Percentiles rank a stretch among this genome's conserved stretches.
These are phyloP conservation scores for Cyclura pinguis DNA, from an alignment of 2,797 vertebrate genomes.

Conservation along the genomic window DNA sequence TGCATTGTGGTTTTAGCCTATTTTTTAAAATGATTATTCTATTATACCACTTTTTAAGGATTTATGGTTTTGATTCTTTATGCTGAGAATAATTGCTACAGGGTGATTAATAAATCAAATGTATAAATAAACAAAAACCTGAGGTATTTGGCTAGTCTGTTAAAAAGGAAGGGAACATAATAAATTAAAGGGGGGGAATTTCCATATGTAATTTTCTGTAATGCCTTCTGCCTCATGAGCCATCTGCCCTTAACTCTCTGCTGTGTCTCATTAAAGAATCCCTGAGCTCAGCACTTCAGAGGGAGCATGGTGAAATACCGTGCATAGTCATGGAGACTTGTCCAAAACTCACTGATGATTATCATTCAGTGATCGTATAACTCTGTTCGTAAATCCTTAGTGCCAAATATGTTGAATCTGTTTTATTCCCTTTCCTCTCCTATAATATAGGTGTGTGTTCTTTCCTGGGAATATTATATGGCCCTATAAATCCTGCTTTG, in stretches of 20 bases:
- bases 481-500: slow-evolving; percentile 66
- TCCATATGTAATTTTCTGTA: accelerated
- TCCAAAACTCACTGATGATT: slow-evolving; percentile 55
- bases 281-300: slow-evolving; percentile 17
- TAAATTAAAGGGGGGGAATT: accelerated
- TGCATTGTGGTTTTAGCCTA: not conserved
- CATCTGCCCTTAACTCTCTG: accelerated
- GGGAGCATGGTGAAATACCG: slow-evolving; percentile 51
- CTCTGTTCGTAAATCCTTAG: slow-evolving; percentile 32
- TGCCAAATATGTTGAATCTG: slow-evolving; percentile 58
- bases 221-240: not conserved
- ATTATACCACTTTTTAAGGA: not conserved
- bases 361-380: slow-evolving; percentile 57
- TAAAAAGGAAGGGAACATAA: not conserved
- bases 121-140: not conserved
- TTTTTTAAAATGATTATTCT: not conserved
- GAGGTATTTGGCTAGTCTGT: not conserved
- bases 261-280: not conserved
- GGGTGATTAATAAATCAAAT: not conserved
- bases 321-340: slow-evolving; percentile 46
- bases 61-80: not conserved
- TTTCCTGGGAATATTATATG: slow-evolving; percentile 66
- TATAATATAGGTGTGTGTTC: slow-evolving; percentile 52
- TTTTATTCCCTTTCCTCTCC: slow-evolving; percentile 58
- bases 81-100: not conserved